Evolutionary conservation across 1,140 invertebrate species (phyloP), one percentile per base, ranked within the genome.

Genomic region (Drosophila melanica): DNA sequence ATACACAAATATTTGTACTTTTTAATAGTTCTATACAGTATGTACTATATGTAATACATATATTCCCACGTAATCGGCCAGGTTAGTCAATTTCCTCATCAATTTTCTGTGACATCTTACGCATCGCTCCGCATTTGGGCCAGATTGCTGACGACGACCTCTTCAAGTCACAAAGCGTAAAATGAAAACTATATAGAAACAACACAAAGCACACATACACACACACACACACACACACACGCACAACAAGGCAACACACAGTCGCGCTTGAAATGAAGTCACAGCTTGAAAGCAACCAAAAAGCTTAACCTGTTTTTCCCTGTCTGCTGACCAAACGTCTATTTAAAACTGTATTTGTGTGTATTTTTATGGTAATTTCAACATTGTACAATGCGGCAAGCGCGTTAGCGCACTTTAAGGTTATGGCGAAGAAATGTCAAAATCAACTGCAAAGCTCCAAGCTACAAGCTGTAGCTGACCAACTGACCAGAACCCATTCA

Each of bases 281-380:
- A 86, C 68, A 76, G 80, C 79, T 71, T 57, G 73, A 69, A 74
- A 74, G 71, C 71, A 58, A 67, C 71, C 71, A 53, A 82, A 86
- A 87, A 79, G 82, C 84, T 86, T 87, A 87, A 87, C 82, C 82
- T 87, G 82, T 87, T 87, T 81, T 89, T 68, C 55, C 63, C 57
- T 44, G 55, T 42, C 50, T 50, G 62, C 59, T 60, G 48, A 44
- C 57, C 47, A 59, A 67, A 35, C 33, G 65, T 51, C 57, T 74
- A 48, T 60, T 37, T 48, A 47, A 68, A 53, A 62, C 33, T 67
- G 35, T 58, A 30, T 48, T n/a, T 42, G 16, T 48, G 30, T 62
- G 50, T 73, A n/a, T 67, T 42, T 81, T 35, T 81, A 79, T 87
- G 82, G 79, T 89, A 89, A 89, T 89, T 79, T 82, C 75, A 69